Base-by-base conservation (phyloP, 2,797 vertebrate species). In the Peromyscus nudipes region DNA sequence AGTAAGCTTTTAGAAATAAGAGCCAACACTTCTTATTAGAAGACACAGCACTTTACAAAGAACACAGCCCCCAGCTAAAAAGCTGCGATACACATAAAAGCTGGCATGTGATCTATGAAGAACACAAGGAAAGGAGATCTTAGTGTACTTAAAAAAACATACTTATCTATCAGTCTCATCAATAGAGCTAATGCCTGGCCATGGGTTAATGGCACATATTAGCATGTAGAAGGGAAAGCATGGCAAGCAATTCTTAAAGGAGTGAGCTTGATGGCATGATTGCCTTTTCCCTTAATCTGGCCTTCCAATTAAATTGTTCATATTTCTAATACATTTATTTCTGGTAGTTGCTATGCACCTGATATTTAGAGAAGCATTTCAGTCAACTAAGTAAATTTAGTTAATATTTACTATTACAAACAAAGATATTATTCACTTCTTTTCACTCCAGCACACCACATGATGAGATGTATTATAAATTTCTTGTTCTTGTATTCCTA, bases 101-200 rank as follows among this genome's bases (percentile, higher is more conserved):
- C 14, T 55, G 0, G 12, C 1, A 7, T 19, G 60, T 90, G 16
- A 49, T 31, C 52, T 25, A 49, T 1, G 13, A 84, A 73, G 27
- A 60, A 89, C 23, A 8, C 92, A 94, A 77, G 46, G n/a, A 81
- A 95, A 34, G 76, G 27, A 67, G 23, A 82, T 92, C 43, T 76
- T 40, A 13, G 9, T 57, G 60, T 71, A 94, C 82, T 76, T 73
- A 73, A 71, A 76, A 83, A 96, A 96, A 40, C 34, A 17, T 40
- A 27, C 95, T 96, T 97, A 62, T 96, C 79, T 96, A 79, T 73
- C 37, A 89, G 31, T 25, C 71, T 93, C 69, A 89, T 95, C 83
- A 88, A 91, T 96, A 95, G 92, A 83, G 79, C 57, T 84, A 91
- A 96, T 89, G 27, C 65, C 29, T 55, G 65, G 6, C 31, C 73